Evolutionary conservation across 2,113 vertebrate species (phyloP).

Genomic region (Ciconia boyciana): DNA sequence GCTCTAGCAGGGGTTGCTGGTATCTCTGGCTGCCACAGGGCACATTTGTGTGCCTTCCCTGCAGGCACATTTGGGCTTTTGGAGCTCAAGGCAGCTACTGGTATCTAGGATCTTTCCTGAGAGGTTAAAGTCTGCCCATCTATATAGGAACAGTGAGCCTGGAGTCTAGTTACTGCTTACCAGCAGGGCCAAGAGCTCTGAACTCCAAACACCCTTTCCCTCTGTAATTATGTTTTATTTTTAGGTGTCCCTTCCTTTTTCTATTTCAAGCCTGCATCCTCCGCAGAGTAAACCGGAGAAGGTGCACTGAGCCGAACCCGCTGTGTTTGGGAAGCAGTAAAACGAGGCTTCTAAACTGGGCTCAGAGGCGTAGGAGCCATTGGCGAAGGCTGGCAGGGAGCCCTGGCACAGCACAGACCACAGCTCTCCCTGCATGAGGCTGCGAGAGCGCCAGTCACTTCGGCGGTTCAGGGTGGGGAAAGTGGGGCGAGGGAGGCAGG

Average conservation of each 20-base stretch:
- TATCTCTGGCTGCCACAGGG: not conserved
- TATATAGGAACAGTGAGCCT: not conserved
- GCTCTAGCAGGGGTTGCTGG: not conserved
- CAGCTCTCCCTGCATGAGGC: slow-evolving; percentile 24
- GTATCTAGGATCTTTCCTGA: not conserved
- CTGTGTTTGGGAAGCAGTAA: slow-evolving; percentile 46
- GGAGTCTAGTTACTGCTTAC: slow-evolving; percentile 7
- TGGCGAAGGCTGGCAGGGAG: slow-evolving; percentile 34
- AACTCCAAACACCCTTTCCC: slow-evolving; percentile 43
- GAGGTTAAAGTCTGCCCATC: not conserved
- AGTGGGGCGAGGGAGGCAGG: not conserved
- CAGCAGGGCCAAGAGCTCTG: slow-evolving; percentile 42
- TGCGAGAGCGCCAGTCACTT: not conserved
- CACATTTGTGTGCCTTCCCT: not conserved
- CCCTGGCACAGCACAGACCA: slow-evolving; percentile 54
- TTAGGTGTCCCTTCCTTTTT: slow-evolving; percentile 74
- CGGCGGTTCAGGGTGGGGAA: not conserved
- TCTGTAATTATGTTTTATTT: slow-evolving; percentile 79
- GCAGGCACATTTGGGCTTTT: not conserved
- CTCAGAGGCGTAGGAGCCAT: slow-evolving; percentile 57
- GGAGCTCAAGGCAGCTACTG: not conserved
- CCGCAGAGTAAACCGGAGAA: slow-evolving; percentile 56
- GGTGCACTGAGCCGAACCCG: slow-evolving; percentile 60
- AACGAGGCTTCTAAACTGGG: slow-evolving; percentile 60
- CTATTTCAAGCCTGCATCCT: slow-evolving; percentile 74